Conservation (phyloP, 2,888 invertebrate genomes). For the Axea sp. region DNA sequence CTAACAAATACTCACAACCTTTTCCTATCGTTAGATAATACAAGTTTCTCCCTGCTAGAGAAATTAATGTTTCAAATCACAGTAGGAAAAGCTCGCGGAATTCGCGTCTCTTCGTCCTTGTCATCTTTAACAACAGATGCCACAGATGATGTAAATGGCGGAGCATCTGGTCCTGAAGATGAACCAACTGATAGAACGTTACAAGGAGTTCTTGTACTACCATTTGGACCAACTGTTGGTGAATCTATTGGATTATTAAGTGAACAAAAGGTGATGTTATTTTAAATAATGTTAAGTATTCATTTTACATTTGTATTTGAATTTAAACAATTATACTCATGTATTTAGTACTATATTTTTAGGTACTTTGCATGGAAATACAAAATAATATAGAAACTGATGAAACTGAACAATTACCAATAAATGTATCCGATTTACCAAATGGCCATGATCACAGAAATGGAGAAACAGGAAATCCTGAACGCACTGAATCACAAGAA, state of each 20-base stretch:
- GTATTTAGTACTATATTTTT: too few relatives aligned
- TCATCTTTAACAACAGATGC: constrained; percentile 70
- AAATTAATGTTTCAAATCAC: constrained; percentile 7
- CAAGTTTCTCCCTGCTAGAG: not conserved
- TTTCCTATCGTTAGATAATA: not conserved
- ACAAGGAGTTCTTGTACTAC: constrained; percentile 85
- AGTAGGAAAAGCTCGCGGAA: constrained; percentile 70
- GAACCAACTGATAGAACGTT: constrained; percentile 74
- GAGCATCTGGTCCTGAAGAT: constrained; percentile 71
- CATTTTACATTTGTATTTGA: too few relatives aligned
- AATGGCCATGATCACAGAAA: constrained; percentile 75
- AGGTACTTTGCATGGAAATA: constrained; percentile 76
- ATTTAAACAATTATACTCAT: too few relatives aligned
- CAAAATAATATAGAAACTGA: constrained; percentile 67
- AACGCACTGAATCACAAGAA: constrained; percentile 78
- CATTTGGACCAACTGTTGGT: constrained; percentile 82
- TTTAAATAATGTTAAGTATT: too few relatives aligned
- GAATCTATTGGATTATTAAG: constrained; percentile 85
- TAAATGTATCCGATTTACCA: constrained; percentile 72
- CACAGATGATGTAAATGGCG: constrained; percentile 71
- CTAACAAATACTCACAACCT: too few relatives aligned
- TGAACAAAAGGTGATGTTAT: constrained; percentile 82
- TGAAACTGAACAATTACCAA: constrained; percentile 66
- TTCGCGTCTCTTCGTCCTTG: constrained; percentile 69
- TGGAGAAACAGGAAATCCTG: constrained; percentile 69